Conservation (phyloP, 2,113 vertebrate genomes). For the Thalassarche chlororhynchos region DNA sequence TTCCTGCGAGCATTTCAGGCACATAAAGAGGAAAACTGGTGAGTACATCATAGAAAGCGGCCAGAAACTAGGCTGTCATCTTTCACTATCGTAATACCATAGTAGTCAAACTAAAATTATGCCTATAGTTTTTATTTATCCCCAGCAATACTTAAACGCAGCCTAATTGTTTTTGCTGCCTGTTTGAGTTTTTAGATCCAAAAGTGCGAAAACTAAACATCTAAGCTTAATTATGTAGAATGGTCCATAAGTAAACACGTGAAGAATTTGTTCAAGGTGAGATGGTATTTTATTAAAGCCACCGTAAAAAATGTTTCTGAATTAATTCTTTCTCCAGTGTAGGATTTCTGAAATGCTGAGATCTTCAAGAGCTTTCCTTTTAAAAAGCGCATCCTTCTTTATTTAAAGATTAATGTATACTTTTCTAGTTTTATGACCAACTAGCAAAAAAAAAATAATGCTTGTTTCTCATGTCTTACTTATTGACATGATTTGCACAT, state of each 20-base stretch:
- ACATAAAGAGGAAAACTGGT: constrained; percentile 99
- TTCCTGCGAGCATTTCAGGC: constrained; percentile 95
- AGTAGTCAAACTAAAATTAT: neutral
- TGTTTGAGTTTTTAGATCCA: neutral
- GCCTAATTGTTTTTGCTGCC: neutral
- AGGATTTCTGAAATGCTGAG: neutral
- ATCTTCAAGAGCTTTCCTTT: neutral
- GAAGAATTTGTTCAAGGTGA: neutral
- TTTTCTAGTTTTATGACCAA: neutral
- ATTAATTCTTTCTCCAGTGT: neutral
- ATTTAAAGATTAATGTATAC: neutral
- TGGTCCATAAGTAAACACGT: neutral
- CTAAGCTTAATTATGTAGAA: neutral
- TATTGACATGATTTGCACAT: neutral
- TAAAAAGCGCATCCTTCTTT: neutral
- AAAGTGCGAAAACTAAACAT: neutral
- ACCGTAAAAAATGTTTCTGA: neutral
- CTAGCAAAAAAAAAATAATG: neutral
- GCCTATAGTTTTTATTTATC: neutral
- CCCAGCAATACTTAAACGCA: neutral
- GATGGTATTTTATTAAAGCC: neutral
- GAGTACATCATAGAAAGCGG: constrained; percentile 37
- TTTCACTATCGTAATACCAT: neutral
- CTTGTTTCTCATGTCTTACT: neutral
- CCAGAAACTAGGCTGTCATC: neutral